Evolutionary conservation across 2,797 vertebrate genomes (phyloP), one percentile per base, ranked within the genome.

Genomic region (Pelodytes ibericus): DNA sequence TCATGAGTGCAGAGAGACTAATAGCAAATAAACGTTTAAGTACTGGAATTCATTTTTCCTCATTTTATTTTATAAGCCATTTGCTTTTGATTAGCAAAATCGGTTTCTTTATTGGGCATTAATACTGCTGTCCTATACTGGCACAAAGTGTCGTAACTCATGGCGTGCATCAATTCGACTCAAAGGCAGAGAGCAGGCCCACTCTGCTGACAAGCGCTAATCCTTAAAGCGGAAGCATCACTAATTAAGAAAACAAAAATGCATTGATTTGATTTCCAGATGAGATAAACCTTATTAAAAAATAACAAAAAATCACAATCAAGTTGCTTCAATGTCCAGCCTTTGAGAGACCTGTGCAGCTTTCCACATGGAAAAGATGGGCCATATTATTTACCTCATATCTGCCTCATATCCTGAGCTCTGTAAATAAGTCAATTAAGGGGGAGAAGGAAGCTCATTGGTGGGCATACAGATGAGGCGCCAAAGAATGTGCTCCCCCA

Each of bases 71-170:
- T 75, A 75, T 22, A 64, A 64, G 24, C 61, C 68, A 71, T 77
- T 77, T 59, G 47, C 59, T 77, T 77, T 33, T 44, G 71, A 77
- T 77, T 65, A 77, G 36, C 41, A 51, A 65, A 77, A 71, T 49
- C 47, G 61, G 68, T 77, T 59, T 71, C 51, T 41, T 77, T 65
- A 71, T 71, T 71, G 68, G 61, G 25, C 39, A 71, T 65, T 49
- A 77, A 47, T 33, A 77, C 53, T 33, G 47, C 27, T 77, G 60
- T 57, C 49, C 33, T 59, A 77, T 77, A 65, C 47, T 58, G 33
- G 49, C 51, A 49, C 33, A 49, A 64, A 68, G 68, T 65, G 68
- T 65, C 51, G 59, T 71, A 71, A 65, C 49, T 71, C 67, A 77
- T 51, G 16, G 26, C 67, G 58, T 4, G 51, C 26, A 65, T 71